A percentile compares a stretch with the other conserved stretches of the same genome.
Evolutionary conservation across 2,888 invertebrate species (phyloP).

Genomic region (Drosophila pseudotakahashii): DNA sequence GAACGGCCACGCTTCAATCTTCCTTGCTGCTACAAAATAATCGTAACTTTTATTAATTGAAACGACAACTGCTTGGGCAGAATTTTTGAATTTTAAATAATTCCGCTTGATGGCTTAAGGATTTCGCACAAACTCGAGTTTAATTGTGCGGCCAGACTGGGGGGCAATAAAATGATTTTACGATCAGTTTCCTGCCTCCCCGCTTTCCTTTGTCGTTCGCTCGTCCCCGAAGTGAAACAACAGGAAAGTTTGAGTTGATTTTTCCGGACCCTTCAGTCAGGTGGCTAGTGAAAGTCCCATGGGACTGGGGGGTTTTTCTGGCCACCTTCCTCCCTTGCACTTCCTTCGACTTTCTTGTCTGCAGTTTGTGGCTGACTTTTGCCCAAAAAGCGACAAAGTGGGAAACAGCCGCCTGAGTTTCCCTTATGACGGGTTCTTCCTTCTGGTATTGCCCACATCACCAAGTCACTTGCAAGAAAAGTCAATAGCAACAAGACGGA

Average conservation of each 20-base stretch:
- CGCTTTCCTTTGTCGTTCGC: not conserved
- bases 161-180: conserved; percentile 77
- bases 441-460: conserved; percentile 62
- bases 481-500: conserved; percentile 44
- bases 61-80: conserved; percentile 68
- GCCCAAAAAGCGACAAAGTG: conserved; percentile 7
- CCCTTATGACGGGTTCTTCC: conserved; percentile 14
- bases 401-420: not conserved
- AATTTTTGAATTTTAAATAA: conserved; percentile 54
- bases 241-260: conserved; percentile 68
- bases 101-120: conserved; percentile 52
- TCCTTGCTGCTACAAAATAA: conserved; percentile 48
- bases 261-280: conserved; percentile 56
- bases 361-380: conserved; percentile 38
- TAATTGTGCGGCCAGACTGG: conserved; percentile 79
- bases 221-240: conserved; percentile 55
- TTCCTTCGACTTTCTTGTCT: conserved; percentile 15
- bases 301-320: conserved; percentile 1
- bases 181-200: conserved; percentile 66
- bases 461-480: conserved; percentile 50
- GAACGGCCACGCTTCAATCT: conserved; percentile 15
- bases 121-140: conserved; percentile 50
- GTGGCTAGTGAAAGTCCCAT: conserved; percentile 8
- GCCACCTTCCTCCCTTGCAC: not conserved
- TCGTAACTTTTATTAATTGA: conserved; percentile 77